Evolutionary conservation across 1,140 invertebrate species (phyloP), one percentile per base, ranked within the genome.

Genomic region (Cydia amplana): DNA sequence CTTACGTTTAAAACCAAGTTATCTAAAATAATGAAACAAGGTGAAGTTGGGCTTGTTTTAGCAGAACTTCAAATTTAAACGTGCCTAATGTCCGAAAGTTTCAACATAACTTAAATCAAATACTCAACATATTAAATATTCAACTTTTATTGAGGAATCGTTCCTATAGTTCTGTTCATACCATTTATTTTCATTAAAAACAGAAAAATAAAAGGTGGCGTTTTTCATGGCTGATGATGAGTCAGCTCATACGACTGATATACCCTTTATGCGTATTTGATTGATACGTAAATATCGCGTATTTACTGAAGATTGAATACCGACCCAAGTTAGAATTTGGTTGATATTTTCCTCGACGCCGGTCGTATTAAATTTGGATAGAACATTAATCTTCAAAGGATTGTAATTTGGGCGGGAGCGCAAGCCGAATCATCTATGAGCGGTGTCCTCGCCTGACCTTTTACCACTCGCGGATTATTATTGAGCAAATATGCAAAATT

Each of bases 311-410:
- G 74, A 78, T 23, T 63, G 63, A 55, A 75, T 75, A 73, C 55
- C 28, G 28, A 40, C 40, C 63, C n/a, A 70, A 43, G 70, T 72
- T 36, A 49, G 72, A 43, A 70, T 70, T 74, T 28, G 70, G 72
- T 28, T 28, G 72, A 75, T 78, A 65, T 75, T 78, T 74, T 78
- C 46, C 72, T 78, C 65, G 63, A 76, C 70, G 67, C 36, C 16
- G 73, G 25, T 63, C 46, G 73, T 63, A 75, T 63, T 74, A 75
- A 74, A 76, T 63, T 74, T 64, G 32, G 65, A 76, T 74, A 74
- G 76, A 78, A 78, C 77, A 80, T 78, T 80, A 78, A 80, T 80
- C 76, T 80, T 80, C 76, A 77, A 80, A 80, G 74, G 76, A 67
- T 74, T 80, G 73, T 64, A 74, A 77, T 78, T 80, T 70, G 65